Evolutionary conservation across 2,888 invertebrate genomes (phyloP).

Genomic region (Cosmorhoe ocellata): DNA sequence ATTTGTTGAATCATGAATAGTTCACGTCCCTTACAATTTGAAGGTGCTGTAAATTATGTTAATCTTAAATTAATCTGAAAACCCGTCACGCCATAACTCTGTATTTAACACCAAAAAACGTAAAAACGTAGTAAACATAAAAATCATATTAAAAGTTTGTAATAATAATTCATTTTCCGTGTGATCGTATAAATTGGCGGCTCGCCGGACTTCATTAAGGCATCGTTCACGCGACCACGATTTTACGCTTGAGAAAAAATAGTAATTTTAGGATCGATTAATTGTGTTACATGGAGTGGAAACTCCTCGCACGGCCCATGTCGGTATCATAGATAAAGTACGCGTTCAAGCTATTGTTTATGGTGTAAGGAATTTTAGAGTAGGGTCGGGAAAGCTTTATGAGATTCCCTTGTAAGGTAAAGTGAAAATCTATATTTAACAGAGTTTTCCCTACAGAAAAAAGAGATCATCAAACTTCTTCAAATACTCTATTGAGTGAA

Average conservation of each 20-base stretch:
- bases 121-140: slow-evolving; percentile 18
- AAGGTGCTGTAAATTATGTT: too few relatives aligned
- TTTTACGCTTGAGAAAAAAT: slow-evolving; percentile 29
- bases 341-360: background rate
- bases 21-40: too few relatives aligned
- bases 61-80: slow-evolving; percentile 3
- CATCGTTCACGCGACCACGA: slow-evolving; percentile 29
- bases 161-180: slow-evolving; percentile 31
- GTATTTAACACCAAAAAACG: slow-evolving; percentile 6
- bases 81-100: slow-evolving; percentile 7
- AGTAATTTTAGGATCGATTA: slow-evolving; percentile 9
- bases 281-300: slow-evolving; percentile 1
- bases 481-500: too few relatives aligned
- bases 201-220: slow-evolving; percentile 29
- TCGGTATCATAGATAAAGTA: background rate
- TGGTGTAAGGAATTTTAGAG: background rate
- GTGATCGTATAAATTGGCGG: slow-evolving; percentile 30
- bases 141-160: slow-evolving; percentile 20
- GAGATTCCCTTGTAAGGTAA: background rate
- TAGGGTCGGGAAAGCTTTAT: background rate
- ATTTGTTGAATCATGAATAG: too few relatives aligned
- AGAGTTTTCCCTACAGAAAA: too few relatives aligned
- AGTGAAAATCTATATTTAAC: too few relatives aligned
- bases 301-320: background rate
- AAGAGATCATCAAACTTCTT: too few relatives aligned